Evolutionary conservation across 2,113 vertebrate species (phyloP).

Genomic region (Rattus norvegicus): DNA sequence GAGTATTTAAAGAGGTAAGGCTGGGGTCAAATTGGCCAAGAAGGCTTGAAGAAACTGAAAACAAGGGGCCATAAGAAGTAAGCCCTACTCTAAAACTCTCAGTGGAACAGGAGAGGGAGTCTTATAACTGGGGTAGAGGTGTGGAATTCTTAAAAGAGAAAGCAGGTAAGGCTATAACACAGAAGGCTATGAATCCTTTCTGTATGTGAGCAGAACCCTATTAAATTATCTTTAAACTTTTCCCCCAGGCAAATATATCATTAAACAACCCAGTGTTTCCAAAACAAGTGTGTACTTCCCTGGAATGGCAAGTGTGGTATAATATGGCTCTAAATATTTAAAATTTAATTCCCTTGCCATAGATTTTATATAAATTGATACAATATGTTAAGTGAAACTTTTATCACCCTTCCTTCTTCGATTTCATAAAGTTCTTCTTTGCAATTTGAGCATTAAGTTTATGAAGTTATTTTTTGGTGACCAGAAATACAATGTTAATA

Average conservation of each 20-base stretch:
- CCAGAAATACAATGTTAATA: neutral
- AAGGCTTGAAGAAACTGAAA: neutral
- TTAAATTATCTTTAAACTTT: neutral
- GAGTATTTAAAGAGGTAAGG: neutral
- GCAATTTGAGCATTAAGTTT: neutral
- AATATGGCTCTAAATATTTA: neutral
- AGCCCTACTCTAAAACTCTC: rapidly evolving
- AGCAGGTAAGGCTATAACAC: neutral
- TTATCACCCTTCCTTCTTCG: neutral
- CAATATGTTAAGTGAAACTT: neutral
- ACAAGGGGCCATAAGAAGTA: too few species aligned
- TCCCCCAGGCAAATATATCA: neutral
- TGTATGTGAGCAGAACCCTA: neutral
- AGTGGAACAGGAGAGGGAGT: neutral
- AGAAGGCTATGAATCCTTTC: neutral
- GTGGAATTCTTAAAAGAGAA: neutral
- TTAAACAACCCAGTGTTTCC: neutral
- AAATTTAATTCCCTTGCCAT: constrained; percentile 31
- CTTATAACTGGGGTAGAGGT: too few species aligned
- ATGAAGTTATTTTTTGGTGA: neutral
- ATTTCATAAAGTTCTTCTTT: neutral
- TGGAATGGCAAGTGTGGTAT: neutral
- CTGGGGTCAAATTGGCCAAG: neutral
- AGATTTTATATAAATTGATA: neutral
- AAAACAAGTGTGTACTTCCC: neutral